A percentile compares a stretch with the other conserved stretches of the same genome.
These are phyloP conservation scores for Eueides isabella DNA, from an alignment of 1,140 invertebrate species.

Conservation along the genomic window DNA sequence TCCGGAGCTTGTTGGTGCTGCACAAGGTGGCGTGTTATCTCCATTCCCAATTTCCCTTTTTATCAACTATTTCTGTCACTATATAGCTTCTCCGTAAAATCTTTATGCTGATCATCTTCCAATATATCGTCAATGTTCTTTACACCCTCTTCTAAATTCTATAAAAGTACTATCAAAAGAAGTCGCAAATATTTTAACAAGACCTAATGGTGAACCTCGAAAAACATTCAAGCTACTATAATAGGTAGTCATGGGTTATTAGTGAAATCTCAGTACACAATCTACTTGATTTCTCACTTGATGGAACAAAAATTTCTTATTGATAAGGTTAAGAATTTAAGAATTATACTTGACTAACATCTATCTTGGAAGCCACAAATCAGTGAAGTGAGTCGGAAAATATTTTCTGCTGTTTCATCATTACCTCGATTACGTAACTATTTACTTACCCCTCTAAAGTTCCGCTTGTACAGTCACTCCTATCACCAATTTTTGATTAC, in stretches of 20 bases:
- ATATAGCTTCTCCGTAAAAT: background rate
- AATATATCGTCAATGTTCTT: background rate
- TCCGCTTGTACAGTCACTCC: too few relatives aligned
- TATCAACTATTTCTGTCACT: background rate
- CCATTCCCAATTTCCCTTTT: background rate
- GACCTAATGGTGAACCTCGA: background rate
- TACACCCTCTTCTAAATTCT: background rate
- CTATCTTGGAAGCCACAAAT: background rate
- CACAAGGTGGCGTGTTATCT: background rate
- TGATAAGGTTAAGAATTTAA: background rate
- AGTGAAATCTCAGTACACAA: background rate
- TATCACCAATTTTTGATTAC: background rate
- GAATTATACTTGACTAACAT: background rate
- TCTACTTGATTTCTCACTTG: too few relatives aligned
- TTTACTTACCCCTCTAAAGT: background rate
- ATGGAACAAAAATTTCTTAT: background rate
- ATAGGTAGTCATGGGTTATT: background rate
- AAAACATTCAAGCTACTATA: background rate
- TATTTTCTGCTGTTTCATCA: background rate
- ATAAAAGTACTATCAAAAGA: background rate
- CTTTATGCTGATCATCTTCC: background rate
- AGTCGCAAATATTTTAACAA: too few relatives aligned
- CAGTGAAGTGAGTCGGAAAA: background rate
- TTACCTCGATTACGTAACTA: background rate
- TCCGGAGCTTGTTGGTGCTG: background rate